A percentile compares a stretch with the other conserved stretches of the same genome.
Evolutionary conservation across 2,113 vertebrate genomes (phyloP).

Genomic region (Xiphorhynchus elegans): DNA sequence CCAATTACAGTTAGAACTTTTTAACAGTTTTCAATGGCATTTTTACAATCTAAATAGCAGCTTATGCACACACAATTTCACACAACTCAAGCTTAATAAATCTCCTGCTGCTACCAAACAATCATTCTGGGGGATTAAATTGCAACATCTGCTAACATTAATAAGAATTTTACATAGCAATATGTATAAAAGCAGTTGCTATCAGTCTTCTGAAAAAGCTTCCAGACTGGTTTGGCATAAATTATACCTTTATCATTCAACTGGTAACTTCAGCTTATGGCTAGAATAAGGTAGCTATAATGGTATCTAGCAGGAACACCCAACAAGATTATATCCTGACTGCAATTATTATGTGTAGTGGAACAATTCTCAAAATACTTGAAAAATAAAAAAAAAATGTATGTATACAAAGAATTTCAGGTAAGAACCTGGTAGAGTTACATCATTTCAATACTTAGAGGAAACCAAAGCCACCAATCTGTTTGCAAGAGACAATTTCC

Average conservation of each 20-base stretch:
- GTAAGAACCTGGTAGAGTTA: neutral
- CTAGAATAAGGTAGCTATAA: slow-evolving; percentile 54
- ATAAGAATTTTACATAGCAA: slow-evolving; percentile 75
- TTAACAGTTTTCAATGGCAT: slow-evolving; percentile 79
- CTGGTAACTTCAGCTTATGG: slow-evolving; percentile 38
- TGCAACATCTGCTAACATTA: slow-evolving; percentile 80
- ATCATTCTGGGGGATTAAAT: slow-evolving; percentile 81
- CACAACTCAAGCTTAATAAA: slow-evolving; percentile 82
- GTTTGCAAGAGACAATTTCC: neutral
- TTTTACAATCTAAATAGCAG: slow-evolving; percentile 82
- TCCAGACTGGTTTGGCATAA: slow-evolving; percentile 65
- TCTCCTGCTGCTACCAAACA: slow-evolving; percentile 83
- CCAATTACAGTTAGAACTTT: slow-evolving; percentile 86
- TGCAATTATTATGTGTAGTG: slow-evolving; percentile 1
- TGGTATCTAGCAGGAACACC: neutral
- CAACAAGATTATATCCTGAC: neutral
- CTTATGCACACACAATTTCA: slow-evolving; percentile 83
- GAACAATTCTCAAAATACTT: slow-evolving; percentile 1
- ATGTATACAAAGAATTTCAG: neutral
- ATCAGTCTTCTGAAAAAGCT: slow-evolving; percentile 68
- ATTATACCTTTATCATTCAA: slow-evolving; percentile 55
- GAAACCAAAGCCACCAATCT: neutral
- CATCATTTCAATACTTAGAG: neutral
- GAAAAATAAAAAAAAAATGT: neutral
- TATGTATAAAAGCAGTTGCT: slow-evolving; percentile 72